A percentile compares a stretch with the other conserved stretches of the same genome.
These are phyloP conservation scores for Dendrocincla tyrannina DNA, from an alignment of 2,797 vertebrate species.

Conservation along the genomic window DNA sequence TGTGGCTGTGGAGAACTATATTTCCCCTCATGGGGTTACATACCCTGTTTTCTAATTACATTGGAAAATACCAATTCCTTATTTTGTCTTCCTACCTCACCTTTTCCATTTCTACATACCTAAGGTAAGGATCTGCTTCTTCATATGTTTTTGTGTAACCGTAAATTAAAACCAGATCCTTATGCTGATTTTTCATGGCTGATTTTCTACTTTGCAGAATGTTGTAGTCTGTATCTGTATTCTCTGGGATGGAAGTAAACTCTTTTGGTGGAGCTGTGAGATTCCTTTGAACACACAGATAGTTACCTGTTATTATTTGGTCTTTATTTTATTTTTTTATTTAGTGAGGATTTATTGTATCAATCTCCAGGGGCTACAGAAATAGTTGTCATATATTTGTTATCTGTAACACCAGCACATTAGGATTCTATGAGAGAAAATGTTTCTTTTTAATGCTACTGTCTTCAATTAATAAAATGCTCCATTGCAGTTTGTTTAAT, in stretches of 20 bases:
- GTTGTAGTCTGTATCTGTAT: not conserved
- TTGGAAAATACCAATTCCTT: not conserved
- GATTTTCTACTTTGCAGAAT: not conserved
- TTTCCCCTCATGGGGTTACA: not conserved
- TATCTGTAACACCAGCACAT: slow-evolving; percentile 5
- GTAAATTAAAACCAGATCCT: not conserved
- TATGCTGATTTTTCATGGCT: not conserved
- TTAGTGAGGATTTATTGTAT: not conserved
- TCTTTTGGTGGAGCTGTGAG: not conserved
- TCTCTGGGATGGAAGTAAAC: not conserved
- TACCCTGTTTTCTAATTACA: not conserved
- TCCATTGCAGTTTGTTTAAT: not conserved
- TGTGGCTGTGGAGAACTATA: not conserved
- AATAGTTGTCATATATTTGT: not conserved
- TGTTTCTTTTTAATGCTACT: slow-evolving; percentile 42
- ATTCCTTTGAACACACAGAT: slow-evolving; percentile 1
- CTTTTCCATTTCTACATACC: not conserved
- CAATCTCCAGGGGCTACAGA: not conserved
- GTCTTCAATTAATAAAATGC: not conserved
- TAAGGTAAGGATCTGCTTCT: not conserved
- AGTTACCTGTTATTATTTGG: not conserved
- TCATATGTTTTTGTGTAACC: not conserved
- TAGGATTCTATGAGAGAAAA: not conserved
- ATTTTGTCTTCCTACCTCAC: slow-evolving; percentile 6
- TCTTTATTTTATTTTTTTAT: not conserved